Base-by-base conservation (phyloP, 2,888 invertebrate genomes). In the Agrochola macilenta region DNA sequence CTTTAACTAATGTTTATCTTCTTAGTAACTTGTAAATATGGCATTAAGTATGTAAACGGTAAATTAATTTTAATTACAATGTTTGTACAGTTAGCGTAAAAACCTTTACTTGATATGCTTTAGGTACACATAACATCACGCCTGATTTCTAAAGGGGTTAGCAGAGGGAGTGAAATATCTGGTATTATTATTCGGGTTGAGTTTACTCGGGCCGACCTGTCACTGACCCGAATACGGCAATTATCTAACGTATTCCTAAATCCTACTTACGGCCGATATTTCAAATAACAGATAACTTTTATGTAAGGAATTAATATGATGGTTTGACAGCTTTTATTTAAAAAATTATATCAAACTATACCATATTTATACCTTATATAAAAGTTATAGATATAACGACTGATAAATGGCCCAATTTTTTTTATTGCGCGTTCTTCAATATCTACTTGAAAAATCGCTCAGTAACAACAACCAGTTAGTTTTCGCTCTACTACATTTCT, bases 21-120 rank as follows among this genome's bases (percentile, higher is more conserved):
- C 81, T 64, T 79, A 71, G 61, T 58, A 64, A 75, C 64, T 66
- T 26, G 74, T 80, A 65, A 76, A 72, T 69, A 58, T 30, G n/a
- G 57, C 14, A 46, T 58, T 74, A 81, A 30, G 74, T 64, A 74
- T 74, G 58, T 58, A 65, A 81, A 30, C 52, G 58, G 64, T 75
- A 35, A 35, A 65, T 74, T 58, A 23, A 57, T 78, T 74, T 58
- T 74, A 74, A 65, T 78, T 64, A 23, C 52, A 23, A 58, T 52
- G 52, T 74, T 64, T 58, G 11, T 57, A 39, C 57, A 9, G 78
- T 73, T 70, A 23, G 49, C 0, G 69, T 17, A 5, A 17, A 77
- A 54, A 76, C 12, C 46, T n/a, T 43, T 77, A 12, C 5, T 8
- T 39, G 17, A 9, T 64, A 52, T 23, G 52, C 20, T 52, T 20